These are phyloP conservation scores for Dioctria rufipes DNA, from an alignment of 2,888 invertebrate genomes.

Conservation along the genomic window DNA sequence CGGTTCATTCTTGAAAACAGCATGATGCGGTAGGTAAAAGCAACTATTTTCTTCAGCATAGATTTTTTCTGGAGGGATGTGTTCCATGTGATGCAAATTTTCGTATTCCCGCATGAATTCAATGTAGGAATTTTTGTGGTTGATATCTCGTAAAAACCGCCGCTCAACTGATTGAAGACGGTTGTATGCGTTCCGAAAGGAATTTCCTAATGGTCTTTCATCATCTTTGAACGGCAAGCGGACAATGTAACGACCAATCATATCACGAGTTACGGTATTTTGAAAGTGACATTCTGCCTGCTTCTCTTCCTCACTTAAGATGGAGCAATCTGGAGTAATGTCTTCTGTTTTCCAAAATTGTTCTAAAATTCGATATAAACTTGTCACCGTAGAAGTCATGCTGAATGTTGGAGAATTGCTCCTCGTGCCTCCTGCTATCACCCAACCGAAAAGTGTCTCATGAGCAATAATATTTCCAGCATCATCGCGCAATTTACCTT, in stretches of 20 bases:
- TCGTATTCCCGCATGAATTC: constrained; percentile 60
- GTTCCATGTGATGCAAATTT: constrained; percentile 60
- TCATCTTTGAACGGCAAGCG: background rate
- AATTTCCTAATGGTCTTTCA: background rate
- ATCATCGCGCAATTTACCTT: no score
- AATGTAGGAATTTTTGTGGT: no score
- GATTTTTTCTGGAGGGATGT: no score
- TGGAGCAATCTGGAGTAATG: background rate
- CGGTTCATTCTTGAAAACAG: no score
- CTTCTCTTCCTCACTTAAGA: background rate
- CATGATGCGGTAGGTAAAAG: no score
- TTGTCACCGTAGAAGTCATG: background rate
- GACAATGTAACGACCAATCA: background rate
- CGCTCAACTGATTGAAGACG: background rate
- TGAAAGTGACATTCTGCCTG: background rate
- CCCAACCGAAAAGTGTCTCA: background rate
- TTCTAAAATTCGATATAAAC: background rate
- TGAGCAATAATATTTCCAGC: background rate
- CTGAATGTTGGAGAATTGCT: background rate
- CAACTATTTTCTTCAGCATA: no score
- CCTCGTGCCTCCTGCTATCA: background rate
- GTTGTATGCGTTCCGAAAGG: background rate
- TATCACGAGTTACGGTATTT: background rate
- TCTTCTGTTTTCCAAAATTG: background rate
- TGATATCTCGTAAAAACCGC: constrained; percentile 44